phyloP scores from a whole-genome alignment of 2,888 invertebrate species.

The Osedax fenrisi region DNA sequence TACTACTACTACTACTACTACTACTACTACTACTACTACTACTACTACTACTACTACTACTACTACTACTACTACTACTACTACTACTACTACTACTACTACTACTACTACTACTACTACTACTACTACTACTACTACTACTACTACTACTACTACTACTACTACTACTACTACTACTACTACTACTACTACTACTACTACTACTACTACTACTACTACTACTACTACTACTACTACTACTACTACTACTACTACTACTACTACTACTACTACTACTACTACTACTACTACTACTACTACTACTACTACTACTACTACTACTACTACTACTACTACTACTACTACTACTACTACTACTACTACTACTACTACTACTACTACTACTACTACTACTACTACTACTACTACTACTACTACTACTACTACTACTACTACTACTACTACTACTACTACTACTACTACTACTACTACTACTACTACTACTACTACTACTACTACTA shows the following conservation, averaged over 20 bases:
- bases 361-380: not conserved
- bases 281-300: not conserved
- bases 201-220: not conserved
- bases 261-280: not conserved
- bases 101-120: not conserved
- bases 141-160: not conserved
- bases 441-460: not conserved
- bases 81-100: not conserved
- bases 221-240: not conserved
- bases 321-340: not conserved
- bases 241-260: not conserved
- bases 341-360: not conserved
- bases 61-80: not conserved
- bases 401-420: not conserved
- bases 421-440: not conserved
- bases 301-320: not conserved
- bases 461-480: not conserved
- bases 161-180: not conserved
- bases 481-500: not conserved
- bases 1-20: not conserved
- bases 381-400: not conserved
- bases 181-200: not conserved
- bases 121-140: not conserved
- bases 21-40: not conserved
- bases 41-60: not conserved